Base-by-base conservation (phyloP, 2,113 vertebrate genomes). In the Lontra canadensis region DNA sequence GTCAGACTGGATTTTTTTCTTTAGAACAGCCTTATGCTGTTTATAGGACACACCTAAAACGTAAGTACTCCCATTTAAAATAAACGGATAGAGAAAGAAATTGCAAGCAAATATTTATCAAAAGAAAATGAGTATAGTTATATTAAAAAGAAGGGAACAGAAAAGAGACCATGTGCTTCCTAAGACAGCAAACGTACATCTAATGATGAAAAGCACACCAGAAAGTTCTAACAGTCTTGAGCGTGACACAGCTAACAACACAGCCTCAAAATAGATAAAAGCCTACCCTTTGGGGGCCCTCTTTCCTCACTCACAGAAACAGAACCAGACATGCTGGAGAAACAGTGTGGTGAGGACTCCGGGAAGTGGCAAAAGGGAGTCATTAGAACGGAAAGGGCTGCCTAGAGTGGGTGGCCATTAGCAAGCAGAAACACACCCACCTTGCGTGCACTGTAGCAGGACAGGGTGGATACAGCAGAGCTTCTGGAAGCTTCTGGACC, bases 401-500 rank as follows among this genome's bases (percentile, higher is more conserved):
- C 88, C 36, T 17, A 26, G 36, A 36, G 7, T 2, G 1, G 20
- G 59, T 2, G 9, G 49, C 25, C 34, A 34, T 69, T 12, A 3
- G 34, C 14, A 10, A 31, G 49, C 73, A 39, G 80, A 21, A 65
- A n/a, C 7, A 1, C 6, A 4, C 21, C 18, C 36, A 12, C 67
- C 1, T 2, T 3, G 34, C 8, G 0, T 21, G 26, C 17, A 0
- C 26, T 7, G 6, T 25, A 34, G 49, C 61, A 6, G 34, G 34
- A 79, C 34, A n/a, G 31, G 34, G 39, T 42, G 31, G 29, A 34
- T 1, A 7, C n/a, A 29, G 36, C 29, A 6, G 29, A 14, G 47
- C 42, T 42, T 42, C 42, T 42, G 42, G 42, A 42, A 42, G 18
- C 78, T 69, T 74, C 91, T 42, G 69, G 42, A 36, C 25, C 49